Conservation (phyloP, 92 coral and sea anemone genomes). For the Epizoanthus rinbou region DNA sequence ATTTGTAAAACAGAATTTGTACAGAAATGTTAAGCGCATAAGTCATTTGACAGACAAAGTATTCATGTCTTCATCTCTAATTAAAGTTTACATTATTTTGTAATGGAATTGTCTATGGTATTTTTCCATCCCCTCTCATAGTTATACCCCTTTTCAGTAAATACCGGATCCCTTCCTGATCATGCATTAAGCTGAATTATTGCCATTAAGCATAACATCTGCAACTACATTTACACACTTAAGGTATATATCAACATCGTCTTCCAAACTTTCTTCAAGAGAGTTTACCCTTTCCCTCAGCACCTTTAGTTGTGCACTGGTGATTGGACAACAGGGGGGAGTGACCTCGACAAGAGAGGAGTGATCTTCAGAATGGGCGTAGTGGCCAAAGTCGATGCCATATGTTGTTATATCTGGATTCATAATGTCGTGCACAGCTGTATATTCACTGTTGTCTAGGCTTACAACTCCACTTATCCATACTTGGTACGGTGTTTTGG, state of each 20-base stretch:
- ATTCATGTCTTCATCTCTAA: too few species aligned
- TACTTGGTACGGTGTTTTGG: conserved; percentile 35
- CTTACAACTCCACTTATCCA: conserved; percentile 35
- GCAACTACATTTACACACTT: background rate
- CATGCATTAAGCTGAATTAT: background rate
- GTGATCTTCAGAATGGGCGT: background rate
- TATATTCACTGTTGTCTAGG: conserved; percentile 10
- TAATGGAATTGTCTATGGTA: background rate
- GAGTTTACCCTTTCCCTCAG: background rate
- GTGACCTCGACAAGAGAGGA: background rate
- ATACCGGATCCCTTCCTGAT: conserved; percentile 1
- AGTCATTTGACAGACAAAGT: too few species aligned
- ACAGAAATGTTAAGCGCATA: too few species aligned
- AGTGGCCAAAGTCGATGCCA: background rate
- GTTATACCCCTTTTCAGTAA: background rate
- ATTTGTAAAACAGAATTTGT: too few species aligned
- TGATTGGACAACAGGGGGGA: background rate
- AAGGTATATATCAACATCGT: conserved; percentile 6
- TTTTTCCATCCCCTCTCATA: background rate
- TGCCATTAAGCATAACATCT: background rate
- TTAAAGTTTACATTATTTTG: too few species aligned
- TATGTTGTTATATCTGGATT: background rate
- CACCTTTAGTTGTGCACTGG: background rate
- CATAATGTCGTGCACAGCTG: conserved; percentile 33
- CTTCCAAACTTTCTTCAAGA: background rate